Conservation (phyloP, 2,113 vertebrate genomes). For the Atlantisia rogersi region DNA sequence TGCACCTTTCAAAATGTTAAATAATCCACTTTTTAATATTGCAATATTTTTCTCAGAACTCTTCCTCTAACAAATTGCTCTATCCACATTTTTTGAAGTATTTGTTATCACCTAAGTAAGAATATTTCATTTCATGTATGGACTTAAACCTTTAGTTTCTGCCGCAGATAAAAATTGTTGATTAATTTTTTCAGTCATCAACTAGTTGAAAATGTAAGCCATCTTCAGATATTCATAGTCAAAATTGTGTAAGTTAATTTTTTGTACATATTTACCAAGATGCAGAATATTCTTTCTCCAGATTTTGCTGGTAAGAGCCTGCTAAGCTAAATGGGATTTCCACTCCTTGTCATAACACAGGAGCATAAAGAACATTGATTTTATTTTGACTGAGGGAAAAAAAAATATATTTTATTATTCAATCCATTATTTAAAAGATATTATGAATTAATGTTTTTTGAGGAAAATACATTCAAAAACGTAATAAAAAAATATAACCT, state of each 20-base stretch:
- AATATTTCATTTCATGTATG: not conserved
- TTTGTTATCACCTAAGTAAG: not conserved
- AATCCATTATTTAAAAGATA: not conserved
- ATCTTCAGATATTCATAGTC: not conserved
- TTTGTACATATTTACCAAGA: not conserved
- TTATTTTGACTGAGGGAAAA: not conserved
- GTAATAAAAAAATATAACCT: not conserved
- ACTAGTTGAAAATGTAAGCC: not conserved
- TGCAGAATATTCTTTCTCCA: not conserved
- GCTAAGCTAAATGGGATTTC: not conserved
- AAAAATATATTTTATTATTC: not conserved
- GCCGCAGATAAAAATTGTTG: not conserved
- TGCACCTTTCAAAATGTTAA: not conserved
- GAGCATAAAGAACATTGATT: not conserved
- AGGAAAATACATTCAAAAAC: not conserved
- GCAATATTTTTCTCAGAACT: not conserved
- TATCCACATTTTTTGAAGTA: not conserved
- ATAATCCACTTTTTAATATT: not conserved
- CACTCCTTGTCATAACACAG: not conserved
- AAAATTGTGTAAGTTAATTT: not conserved
- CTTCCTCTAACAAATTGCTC: not conserved
- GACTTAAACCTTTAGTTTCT: not conserved
- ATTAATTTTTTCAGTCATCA: not conserved
- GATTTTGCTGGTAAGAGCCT: not conserved
- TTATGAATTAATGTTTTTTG: not conserved